Percentiles rank a stretch among this genome's conserved stretches.
These are phyloP conservation scores for Aphelenchoides bicaudatus DNA, from an alignment of 2,888 invertebrate genomes.

Conservation along the genomic window DNA sequence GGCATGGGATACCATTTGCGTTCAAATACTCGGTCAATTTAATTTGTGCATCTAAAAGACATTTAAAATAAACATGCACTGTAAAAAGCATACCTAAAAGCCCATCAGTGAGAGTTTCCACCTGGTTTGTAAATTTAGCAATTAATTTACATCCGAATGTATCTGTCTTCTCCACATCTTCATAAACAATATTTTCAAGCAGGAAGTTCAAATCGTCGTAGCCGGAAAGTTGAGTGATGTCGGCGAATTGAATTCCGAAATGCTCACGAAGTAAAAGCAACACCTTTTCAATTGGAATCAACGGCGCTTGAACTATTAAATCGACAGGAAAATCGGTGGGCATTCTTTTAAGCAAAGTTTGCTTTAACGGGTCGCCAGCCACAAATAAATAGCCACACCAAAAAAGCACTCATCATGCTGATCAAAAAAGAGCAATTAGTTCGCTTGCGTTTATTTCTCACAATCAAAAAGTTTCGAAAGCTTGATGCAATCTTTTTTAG, in stretches of 20 bases:
- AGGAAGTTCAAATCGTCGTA: constrained; percentile 29
- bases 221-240: constrained; percentile 17
- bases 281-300: constrained; percentile 12
- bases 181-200: constrained; percentile 23
- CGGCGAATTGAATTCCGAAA: constrained; percentile 24
- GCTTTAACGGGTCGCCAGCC: too few species aligned
- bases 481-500: too few species aligned
- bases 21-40: constrained; percentile 14
- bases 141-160: constrained; percentile 16
- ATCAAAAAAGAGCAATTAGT: too few species aligned
- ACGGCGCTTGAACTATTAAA: constrained; percentile 26
- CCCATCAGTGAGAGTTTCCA: constrained; percentile 20
- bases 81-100: constrained; percentile 20
- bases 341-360: too few species aligned
- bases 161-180: neutral
- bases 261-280: neutral
- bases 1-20: constrained; percentile 22
- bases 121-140: constrained; percentile 26
- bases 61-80: neutral
- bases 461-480: too few species aligned
- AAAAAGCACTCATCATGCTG: too few species aligned
- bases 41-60: constrained; percentile 20
- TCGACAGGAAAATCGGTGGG: neutral
- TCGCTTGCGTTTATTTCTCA: too few species aligned
- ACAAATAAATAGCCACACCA: too few species aligned